Evolutionary conservation across 2,888 invertebrate genomes (phyloP).

Genomic region (Dynastes hyllus): DNA sequence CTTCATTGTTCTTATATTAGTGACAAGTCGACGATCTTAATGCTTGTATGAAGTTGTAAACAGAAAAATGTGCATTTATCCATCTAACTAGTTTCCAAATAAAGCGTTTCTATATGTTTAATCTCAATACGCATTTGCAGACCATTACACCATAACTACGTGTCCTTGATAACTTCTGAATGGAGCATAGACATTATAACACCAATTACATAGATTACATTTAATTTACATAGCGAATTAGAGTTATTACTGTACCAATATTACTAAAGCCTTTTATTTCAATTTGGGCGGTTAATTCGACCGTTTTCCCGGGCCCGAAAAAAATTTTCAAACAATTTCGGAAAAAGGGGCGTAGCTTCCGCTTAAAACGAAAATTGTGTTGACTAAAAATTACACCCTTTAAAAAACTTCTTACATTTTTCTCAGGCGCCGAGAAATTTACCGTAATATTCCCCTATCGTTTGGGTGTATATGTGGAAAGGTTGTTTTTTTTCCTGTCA

Average conservation of each 20-base stretch:
- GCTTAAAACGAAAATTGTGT: conserved; percentile 21
- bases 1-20: too few relatives aligned
- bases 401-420: too few relatives aligned
- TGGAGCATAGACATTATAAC: neutral
- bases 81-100: too few relatives aligned
- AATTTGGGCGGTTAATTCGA: neutral
- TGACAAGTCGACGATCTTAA: too few relatives aligned
- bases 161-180: too few relatives aligned
- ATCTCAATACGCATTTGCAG: too few relatives aligned
- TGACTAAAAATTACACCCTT: conserved; percentile 34
- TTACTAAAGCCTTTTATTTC: neutral
- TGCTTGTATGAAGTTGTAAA: too few relatives aligned
- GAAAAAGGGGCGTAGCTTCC: conserved; percentile 9
- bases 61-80: too few relatives aligned
- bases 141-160: too few relatives aligned
- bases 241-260: neutral
- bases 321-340: too few relatives aligned
- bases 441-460: conserved; percentile 28
- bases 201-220: neutral
- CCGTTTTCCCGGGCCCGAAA: too few relatives aligned
- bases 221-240: neutral
- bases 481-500: conserved; percentile 16
- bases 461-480: conserved; percentile 30
- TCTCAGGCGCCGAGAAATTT: conserved; percentile 29
- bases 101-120: too few relatives aligned